Conservation (phyloP, 2,797 vertebrate genomes). For the Thamnophis elegans region DNA sequence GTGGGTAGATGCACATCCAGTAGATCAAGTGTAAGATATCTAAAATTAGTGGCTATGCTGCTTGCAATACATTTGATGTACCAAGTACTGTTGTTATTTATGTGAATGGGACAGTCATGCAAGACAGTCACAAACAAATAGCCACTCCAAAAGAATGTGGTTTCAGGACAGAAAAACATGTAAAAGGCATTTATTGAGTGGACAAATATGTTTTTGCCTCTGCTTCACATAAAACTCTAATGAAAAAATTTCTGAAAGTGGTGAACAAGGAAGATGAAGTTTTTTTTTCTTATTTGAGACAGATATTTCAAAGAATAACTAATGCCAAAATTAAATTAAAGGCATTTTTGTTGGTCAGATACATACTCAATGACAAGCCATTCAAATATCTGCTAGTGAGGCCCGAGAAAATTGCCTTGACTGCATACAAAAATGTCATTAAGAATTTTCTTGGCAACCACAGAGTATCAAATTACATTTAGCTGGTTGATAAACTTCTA, state of each 20-base stretch:
- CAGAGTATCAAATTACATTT: not conserved
- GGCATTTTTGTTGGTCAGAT: not conserved
- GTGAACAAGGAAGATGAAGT: not conserved
- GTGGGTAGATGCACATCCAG: not conserved
- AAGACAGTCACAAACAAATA: not conserved
- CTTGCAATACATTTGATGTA: not conserved
- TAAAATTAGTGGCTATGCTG: not conserved
- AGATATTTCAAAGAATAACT: not conserved
- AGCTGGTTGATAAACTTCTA: not conserved
- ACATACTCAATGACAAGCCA: not conserved
- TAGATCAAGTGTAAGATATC: not conserved
- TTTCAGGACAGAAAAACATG: not conserved
- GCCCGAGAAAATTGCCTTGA: not conserved
- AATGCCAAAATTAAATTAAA: not conserved
- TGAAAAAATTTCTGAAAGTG: not conserved
- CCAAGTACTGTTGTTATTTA: not conserved
- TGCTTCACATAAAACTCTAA: not conserved
- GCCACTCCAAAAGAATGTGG: not conserved
- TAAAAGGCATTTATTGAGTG: not conserved
- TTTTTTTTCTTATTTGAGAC: not conserved
- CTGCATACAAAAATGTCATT: not conserved
- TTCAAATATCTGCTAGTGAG: not conserved
- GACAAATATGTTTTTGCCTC: not conserved
- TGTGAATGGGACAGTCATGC: fast-evolving
- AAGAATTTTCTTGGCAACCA: not conserved